Base-by-base conservation (phyloP, 2,113 vertebrate genomes). In the Strix uralensis region DNA sequence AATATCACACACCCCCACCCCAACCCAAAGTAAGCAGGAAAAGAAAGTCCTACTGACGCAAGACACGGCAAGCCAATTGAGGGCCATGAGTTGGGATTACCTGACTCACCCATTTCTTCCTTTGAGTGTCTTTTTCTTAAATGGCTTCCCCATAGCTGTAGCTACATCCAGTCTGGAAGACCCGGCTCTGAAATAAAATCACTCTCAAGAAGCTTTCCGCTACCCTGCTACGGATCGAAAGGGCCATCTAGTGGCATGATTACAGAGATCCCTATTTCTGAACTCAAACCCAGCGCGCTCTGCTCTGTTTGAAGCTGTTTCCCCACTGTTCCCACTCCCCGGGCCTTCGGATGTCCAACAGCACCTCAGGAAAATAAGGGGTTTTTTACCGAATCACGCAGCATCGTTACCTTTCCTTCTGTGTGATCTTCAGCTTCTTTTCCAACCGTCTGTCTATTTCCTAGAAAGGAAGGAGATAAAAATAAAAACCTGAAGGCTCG, bases 401-500 rank as follows among this genome's bases (percentile, higher is more conserved):
- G 92, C 59, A 91, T 62, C 51, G 93, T 98, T 98, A 99, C 99
- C 98, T 99, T 98, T 99, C 99, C 98, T 98, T 99, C 95, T 99
- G 99, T 57, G 98, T 98, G 97, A 99, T 99, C 97, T 98, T 98
- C 97, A 99, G 98, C 97, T 99, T 99, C 98, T 99, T 99, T 96
- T 99, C 99, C 97, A 99, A 98, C 94, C 98, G 98, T 98, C 99
- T 99, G 97, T 99, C 99, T 99, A 99, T 99, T 98, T 99, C 99
- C 99, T 99, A 67, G 69, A 93, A 96, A 81, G 66, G 54, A 59
- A 74, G 15, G 94, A 92, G 85, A 98, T 71, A 88, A 36, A 91
- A 96, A 96, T 93, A 13, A 92, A 95, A 62, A 32, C 19, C 9
- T 11, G 2, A 62, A 29, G 36, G 32, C 17, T 90, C 3, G 0